phyloP scores from a whole-genome alignment of 1,140 invertebrate species.

The Oppia nitens region DNA sequence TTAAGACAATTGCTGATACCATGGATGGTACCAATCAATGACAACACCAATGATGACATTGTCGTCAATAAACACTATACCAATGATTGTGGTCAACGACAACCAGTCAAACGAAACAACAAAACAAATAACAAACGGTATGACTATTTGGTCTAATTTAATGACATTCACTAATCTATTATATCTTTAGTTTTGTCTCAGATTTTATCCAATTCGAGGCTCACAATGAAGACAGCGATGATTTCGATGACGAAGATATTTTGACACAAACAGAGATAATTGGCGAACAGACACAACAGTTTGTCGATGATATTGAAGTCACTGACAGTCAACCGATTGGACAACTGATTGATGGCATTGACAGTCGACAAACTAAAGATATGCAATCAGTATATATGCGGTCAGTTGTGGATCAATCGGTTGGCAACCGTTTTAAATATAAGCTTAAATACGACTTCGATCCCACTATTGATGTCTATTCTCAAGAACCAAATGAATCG shows the following conservation, averaged over 20 bases:
- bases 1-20: no score
- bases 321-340: background rate
- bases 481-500: background rate
- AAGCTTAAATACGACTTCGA: conserved; percentile 12
- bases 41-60: no score
- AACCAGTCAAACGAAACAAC: no score
- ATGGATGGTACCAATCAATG: no score
- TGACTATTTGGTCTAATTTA: no score
- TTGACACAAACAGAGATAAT: background rate
- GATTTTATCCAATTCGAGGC: background rate
- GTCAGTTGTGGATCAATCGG: background rate
- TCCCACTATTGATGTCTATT: conserved; percentile 10
- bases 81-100: no score
- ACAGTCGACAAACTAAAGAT: background rate
- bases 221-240: background rate
- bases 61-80: no score
- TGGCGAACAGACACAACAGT: background rate
- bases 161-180: no score
- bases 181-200: background rate
- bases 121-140: no score
- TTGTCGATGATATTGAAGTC: background rate
- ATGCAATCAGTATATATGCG: background rate
- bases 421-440: background rate
- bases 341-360: background rate
- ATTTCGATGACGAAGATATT: no score